Conservation (phyloP, 2,888 invertebrate genomes). For the Hydrotaea cyrtoneurina region DNA sequence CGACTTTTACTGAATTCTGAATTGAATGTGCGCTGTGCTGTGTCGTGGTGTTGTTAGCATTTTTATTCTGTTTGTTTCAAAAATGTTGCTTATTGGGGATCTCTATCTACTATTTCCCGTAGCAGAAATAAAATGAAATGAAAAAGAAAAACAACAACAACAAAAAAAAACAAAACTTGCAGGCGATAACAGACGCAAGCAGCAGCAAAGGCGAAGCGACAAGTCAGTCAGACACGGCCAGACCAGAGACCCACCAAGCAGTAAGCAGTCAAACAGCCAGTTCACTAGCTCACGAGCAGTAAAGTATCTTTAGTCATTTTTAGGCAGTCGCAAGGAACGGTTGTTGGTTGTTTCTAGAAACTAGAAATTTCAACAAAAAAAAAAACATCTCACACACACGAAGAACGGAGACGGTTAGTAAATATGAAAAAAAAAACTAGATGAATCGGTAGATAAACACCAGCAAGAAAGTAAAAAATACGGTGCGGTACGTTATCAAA, state of each 20-base stretch:
- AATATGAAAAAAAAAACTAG: constrained; percentile 36
- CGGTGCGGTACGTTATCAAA: constrained; percentile 32
- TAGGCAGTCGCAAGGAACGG: constrained; percentile 77
- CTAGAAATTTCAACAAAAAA: constrained; percentile 38
- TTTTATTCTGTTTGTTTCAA: constrained; percentile 71
- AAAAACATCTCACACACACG: constrained; percentile 34
- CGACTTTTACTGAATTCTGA: constrained; percentile 63
- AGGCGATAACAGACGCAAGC: constrained; percentile 49
- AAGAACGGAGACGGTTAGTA: constrained; percentile 40
- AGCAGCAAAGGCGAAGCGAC: constrained; percentile 40
- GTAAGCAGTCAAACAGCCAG: constrained; percentile 59
- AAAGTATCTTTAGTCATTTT: constrained; percentile 80
- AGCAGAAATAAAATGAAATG: constrained; percentile 34
- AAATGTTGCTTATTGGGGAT: constrained; percentile 43
- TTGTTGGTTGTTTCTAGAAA: constrained; percentile 70
- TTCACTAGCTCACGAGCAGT: constrained; percentile 65
- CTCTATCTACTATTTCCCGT: constrained; percentile 52
- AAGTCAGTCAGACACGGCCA: constrained; percentile 31
- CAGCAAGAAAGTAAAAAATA: constrained; percentile 43
- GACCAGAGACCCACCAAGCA: constrained; percentile 38
- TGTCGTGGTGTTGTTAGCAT: constrained; percentile 65
- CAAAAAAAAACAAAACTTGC: constrained; percentile 1
- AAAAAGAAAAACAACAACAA: constrained; percentile 4
- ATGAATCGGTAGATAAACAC: constrained; percentile 31
- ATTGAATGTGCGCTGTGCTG: no score